Evolutionary conservation across 2,113 vertebrate genomes (phyloP).

Genomic region (Recurvirostra avosetta): DNA sequence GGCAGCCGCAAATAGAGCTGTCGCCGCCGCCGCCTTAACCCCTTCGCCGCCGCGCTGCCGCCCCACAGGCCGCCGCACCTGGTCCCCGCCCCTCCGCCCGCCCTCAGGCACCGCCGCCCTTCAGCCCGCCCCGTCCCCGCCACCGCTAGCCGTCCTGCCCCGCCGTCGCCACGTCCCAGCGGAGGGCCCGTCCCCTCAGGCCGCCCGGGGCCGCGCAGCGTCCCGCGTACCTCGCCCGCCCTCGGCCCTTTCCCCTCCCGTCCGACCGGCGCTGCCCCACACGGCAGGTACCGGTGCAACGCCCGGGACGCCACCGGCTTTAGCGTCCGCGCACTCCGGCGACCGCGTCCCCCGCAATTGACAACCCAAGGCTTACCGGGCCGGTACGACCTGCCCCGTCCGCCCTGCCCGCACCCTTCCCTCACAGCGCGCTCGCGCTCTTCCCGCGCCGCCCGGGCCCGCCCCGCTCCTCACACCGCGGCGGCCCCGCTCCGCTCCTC

Average conservation of each 20-base stretch:
- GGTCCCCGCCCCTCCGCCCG: neutral
- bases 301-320: too few species aligned
- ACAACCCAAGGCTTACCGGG: too few species aligned
- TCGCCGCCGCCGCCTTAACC: neutral
- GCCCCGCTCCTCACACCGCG: neutral
- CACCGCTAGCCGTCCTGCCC: too few species aligned
- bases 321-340: neutral
- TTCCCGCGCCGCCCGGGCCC: neutral
- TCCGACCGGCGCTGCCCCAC: neutral
- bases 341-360: accelerated
- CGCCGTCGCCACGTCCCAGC: too few species aligned
- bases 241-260: neutral
- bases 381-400: neutral
- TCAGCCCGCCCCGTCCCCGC: neutral
- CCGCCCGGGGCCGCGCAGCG: too few species aligned
- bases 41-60: neutral
- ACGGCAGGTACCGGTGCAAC: neutral
- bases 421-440: neutral
- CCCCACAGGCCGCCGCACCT: neutral
- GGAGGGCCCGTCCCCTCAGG: neutral
- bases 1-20: neutral
- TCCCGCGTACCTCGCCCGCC: too few species aligned
- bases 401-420: accelerated
- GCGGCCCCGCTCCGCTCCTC: neutral
- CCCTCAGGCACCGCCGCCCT: neutral